Evolutionary conservation across 2,888 invertebrate genomes (phyloP), one percentile per base, ranked within the genome.

Genomic region (Oxyteleia sp.): DNA sequence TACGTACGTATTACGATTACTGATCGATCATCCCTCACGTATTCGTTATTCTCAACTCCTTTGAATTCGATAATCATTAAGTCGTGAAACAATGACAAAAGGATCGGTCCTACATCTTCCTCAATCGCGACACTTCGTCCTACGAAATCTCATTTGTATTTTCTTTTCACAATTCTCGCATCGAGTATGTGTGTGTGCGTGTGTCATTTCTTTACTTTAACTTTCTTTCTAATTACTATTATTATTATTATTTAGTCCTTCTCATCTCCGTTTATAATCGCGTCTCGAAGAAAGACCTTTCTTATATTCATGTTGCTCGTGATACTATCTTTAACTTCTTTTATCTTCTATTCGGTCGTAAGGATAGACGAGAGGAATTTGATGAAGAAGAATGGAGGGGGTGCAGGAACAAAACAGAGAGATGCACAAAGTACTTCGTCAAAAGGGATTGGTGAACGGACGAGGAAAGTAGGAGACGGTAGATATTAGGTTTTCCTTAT

Each of bases 1-100:
- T 92, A 91, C 61, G 91, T 84, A 84, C 51, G 72, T 90, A 92
- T 91, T 92, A 93, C 87, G 91, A 92, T 92, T 93, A 92, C 88
- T 91, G 83, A 91, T 91, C 91, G 90, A 91, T 89, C 87, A 88
- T 90, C 89, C 89, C 91, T 90, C 89, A 90, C 89, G 88, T 92
- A 76, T 51, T 79, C 61, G 45, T 10, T 32, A 76, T 66, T 86
- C 86, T 88, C 86, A 82, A 86, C 84, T 53, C 64, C 68, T 82
- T 72, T 80, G 57, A 74, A 84, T 72, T 87, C 87, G 87, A 87
- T 64, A 76, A 86, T 89, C 85, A 87, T 88, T 88, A 89, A 87
- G 72, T 89, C 86, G 84, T 87, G 79, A 87, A 86, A 89, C 87
- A 88, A 85, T 87, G 85, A 87, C 86, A 87, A 88, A 88, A 86